phyloP scores from a whole-genome alignment of 1,140 invertebrate genomes.

The Pentalonia nigronervosa region DNA sequence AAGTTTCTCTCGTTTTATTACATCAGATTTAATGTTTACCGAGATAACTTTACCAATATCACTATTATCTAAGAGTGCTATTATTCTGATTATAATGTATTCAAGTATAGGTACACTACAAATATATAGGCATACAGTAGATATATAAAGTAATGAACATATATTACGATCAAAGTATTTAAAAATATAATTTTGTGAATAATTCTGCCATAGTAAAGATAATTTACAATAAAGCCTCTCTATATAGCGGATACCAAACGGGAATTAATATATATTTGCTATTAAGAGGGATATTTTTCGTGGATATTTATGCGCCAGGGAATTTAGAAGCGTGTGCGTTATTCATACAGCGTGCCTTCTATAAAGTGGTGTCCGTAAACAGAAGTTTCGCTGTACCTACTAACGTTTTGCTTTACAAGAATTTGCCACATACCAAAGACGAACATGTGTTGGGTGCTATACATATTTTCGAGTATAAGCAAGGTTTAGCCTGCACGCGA shows the following conservation, averaged over 20 bases:
- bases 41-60: neutral
- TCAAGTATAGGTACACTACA: neutral
- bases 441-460: too few species aligned
- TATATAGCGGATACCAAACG: too few species aligned
- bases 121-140: neutral
- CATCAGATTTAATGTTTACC: neutral
- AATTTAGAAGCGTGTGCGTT: neutral
- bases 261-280: too few species aligned
- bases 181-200: neutral
- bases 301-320: too few species aligned
- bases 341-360: rapidly evolving
- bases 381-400: neutral
- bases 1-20: slow-evolving; percentile 5
- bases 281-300: too few species aligned
- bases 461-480: neutral
- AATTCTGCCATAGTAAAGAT: neutral
- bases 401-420: neutral
- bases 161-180: neutral
- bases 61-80: neutral
- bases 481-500: neutral
- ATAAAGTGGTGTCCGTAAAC: neutral
- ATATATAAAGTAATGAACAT: neutral
- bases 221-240: too few species aligned
- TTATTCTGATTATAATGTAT: neutral
- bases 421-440: neutral